These are phyloP conservation scores for Brevipalpus yothersi DNA, from an alignment of 1,140 invertebrate species.

Conservation along the genomic window DNA sequence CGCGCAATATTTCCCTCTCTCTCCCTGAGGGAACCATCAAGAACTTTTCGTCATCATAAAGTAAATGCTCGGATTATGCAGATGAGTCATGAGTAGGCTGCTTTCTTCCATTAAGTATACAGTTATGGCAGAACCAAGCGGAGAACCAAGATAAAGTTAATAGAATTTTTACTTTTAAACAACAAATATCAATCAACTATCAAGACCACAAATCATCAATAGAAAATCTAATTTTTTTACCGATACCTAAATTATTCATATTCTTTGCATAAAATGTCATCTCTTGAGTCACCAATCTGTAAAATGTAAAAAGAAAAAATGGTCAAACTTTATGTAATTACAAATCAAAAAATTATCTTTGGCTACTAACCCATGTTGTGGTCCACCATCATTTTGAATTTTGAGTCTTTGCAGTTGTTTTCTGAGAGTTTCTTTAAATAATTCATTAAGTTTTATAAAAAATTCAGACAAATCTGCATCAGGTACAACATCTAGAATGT, in stretches of 20 bases:
- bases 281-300: constrained; percentile 68
- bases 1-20: no score
- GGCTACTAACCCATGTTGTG: constrained; percentile 53
- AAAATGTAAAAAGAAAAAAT: constrained; percentile 15
- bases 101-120: no score
- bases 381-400: constrained; percentile 77
- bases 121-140: no score
- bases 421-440: constrained; percentile 59
- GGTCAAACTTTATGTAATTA: background rate
- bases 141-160: no score
- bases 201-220: constrained; percentile 12
- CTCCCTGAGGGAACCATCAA: no score
- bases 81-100: no score
- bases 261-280: constrained; percentile 84
- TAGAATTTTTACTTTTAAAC: no score
- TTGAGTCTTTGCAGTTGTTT: constrained; percentile 60
- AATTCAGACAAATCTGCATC: constrained; percentile 41
- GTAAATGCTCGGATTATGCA: no score
- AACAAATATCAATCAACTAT: no score
- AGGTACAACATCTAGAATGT: constrained; percentile 50
- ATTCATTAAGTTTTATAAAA: constrained; percentile 55
- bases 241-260: constrained; percentile 27
- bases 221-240: constrained; percentile 10
- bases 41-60: no score
- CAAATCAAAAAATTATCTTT: background rate